These are phyloP conservation scores for Prolemur simus DNA, from an alignment of 2,113 vertebrate genomes.

Conservation along the genomic window DNA sequence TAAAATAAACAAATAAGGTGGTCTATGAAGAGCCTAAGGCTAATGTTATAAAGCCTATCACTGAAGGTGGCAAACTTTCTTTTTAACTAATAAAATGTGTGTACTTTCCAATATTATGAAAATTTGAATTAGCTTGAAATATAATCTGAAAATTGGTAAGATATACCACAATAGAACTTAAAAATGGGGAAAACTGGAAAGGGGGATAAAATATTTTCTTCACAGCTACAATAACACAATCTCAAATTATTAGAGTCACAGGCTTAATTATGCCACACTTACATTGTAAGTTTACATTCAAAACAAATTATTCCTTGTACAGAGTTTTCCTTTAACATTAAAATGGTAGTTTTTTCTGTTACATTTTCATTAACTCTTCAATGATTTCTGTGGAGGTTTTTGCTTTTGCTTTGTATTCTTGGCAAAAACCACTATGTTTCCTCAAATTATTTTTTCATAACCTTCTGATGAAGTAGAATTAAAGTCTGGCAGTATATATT, in stretches of 20 bases:
- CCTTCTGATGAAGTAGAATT: conserved; percentile 18
- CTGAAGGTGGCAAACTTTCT: background rate
- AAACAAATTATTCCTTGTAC: background rate
- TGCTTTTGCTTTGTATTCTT: background rate
- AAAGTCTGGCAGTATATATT: background rate
- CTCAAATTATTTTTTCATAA: conserved; percentile 38
- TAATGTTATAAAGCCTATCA: background rate
- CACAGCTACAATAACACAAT: background rate
- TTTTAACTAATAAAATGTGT: conserved; percentile 11
- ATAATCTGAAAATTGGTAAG: conserved; percentile 9
- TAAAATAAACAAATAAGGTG: background rate
- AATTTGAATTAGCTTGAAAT: conserved; percentile 31
- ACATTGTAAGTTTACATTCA: background rate
- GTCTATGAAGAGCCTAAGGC: background rate
- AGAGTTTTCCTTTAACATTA: background rate
- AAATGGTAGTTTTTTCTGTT: background rate
- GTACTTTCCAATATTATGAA: conserved; percentile 12
- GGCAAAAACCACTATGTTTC: background rate
- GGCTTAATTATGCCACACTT: background rate
- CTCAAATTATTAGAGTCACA: background rate
- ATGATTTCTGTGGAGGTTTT: background rate
- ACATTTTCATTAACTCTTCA: conserved; percentile 2
- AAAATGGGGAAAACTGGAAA: background rate
- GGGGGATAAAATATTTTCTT: background rate
- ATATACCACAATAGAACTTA: background rate